Evolutionary conservation across 1,140 invertebrate species (phyloP).

Genomic region (Atta cephalotes): DNA sequence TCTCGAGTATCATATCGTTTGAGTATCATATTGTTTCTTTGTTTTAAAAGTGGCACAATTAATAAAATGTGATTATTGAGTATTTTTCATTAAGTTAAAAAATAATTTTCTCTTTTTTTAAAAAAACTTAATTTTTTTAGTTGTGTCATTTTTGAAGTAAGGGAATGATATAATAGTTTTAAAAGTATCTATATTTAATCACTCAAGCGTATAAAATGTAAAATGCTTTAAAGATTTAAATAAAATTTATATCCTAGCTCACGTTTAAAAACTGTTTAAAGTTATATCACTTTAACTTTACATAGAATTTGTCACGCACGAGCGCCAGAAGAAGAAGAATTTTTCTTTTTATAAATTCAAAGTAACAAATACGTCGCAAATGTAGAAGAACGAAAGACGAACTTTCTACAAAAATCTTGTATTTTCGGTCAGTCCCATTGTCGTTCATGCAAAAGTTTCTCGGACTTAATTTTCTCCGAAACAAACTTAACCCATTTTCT

Average conservation of each 20-base stretch:
- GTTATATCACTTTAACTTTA: conserved; percentile 10
- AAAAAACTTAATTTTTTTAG: no score
- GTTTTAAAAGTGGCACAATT: no score
- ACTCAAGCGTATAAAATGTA: neutral
- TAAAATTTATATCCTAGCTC: neutral
- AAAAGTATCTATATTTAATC: neutral
- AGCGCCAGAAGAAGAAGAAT: neutral
- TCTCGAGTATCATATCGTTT: neutral
- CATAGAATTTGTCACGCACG: neutral
- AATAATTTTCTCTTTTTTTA: no score
- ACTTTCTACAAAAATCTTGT: conserved; percentile 1
- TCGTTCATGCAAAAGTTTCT: conserved; percentile 29
- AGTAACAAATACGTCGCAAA: neutral
- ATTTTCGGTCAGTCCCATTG: conserved; percentile 16
- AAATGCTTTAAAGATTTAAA: conserved; percentile 1
- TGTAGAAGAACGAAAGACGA: conserved; percentile 1
- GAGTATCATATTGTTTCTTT: no score
- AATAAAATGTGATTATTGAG: no score
- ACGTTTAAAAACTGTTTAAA: neutral
- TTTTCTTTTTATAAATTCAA: conserved; percentile 9
- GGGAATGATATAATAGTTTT: neutral
- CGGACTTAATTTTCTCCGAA: conserved; percentile 51
- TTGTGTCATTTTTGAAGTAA: no score
- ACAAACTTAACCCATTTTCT: conserved; percentile 62
- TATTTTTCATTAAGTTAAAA: no score